These are phyloP conservation scores for Agrilus planipennis DNA, from an alignment of 1,140 invertebrate genomes.

Conservation along the genomic window DNA sequence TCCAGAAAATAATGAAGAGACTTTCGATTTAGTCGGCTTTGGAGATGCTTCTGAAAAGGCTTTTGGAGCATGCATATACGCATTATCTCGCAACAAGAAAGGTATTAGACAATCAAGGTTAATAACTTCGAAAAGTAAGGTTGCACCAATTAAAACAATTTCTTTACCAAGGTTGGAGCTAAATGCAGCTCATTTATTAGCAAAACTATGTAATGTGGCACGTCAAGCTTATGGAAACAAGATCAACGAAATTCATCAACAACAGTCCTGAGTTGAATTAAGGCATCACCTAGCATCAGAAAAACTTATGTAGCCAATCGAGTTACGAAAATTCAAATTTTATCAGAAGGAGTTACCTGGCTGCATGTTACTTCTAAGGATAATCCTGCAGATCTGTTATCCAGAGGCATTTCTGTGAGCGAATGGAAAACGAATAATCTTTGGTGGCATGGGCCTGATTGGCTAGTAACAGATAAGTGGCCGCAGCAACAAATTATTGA, in stretches of 20 bases:
- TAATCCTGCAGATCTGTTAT: not conserved
- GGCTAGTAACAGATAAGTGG: not conserved
- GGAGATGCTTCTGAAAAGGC: not conserved
- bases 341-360: not conserved
- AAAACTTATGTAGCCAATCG: not conserved
- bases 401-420: not conserved
- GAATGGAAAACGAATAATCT: not conserved
- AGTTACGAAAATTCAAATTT: not conserved
- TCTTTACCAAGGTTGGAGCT: no score
- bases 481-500: no score
- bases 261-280: not conserved
- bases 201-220: no score
- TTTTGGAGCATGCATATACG: constrained; percentile 1
- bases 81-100: not conserved
- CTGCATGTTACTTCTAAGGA: not conserved
- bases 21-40: not conserved
- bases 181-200: no score
- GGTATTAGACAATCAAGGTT: not conserved
- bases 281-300: not conserved
- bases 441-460: not conserved
- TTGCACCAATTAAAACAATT: no score
- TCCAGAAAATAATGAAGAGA: not conserved
- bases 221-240: no score
- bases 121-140: not conserved
- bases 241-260: no score